A percentile compares a stretch with the other conserved stretches of the same genome.
Conservation (phyloP, 2,888 invertebrate species). For the Drosophila kuntzei region DNA sequence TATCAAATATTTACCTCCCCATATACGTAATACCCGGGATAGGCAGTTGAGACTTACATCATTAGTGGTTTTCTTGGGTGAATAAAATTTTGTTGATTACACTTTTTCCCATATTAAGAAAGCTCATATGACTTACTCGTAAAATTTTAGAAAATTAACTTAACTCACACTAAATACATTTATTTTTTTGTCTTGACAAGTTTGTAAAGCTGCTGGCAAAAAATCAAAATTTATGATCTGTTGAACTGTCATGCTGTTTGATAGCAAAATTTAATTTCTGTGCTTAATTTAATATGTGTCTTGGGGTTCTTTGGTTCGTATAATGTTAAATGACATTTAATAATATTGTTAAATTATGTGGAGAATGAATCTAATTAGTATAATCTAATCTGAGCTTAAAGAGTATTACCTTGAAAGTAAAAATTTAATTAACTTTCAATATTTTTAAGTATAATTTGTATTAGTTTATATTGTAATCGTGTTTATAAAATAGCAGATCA, state of each 20-base stretch:
- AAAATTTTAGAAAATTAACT: slow-evolving; percentile 7
- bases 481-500: not conserved
- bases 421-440: not conserved
- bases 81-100: slow-evolving; percentile 2
- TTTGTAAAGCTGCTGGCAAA: not conserved
- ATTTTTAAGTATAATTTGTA: not conserved
- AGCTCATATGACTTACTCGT: not conserved
- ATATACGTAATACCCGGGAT: slow-evolving; percentile 2
- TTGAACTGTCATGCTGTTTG: slow-evolving; percentile 1
- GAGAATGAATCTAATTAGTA: not conserved
- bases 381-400: not conserved
- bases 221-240: not conserved
- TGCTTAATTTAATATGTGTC: not conserved
- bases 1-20: slow-evolving; percentile 5
- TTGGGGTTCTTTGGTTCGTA: not conserved
- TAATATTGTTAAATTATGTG: not conserved
- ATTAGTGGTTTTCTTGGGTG: not conserved
- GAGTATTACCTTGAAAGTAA: not conserved
- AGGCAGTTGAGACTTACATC: not conserved
- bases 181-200: slow-evolving; percentile 7
- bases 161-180: not conserved
- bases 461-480: not conserved
- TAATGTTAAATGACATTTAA: slow-evolving; percentile 1
- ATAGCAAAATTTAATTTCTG: slow-evolving; percentile 8
- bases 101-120: slow-evolving; percentile 12